Evolutionary conservation across 1,140 invertebrate species (phyloP), one percentile per base, ranked within the genome.

Genomic region (Pachypsylla venusta): DNA sequence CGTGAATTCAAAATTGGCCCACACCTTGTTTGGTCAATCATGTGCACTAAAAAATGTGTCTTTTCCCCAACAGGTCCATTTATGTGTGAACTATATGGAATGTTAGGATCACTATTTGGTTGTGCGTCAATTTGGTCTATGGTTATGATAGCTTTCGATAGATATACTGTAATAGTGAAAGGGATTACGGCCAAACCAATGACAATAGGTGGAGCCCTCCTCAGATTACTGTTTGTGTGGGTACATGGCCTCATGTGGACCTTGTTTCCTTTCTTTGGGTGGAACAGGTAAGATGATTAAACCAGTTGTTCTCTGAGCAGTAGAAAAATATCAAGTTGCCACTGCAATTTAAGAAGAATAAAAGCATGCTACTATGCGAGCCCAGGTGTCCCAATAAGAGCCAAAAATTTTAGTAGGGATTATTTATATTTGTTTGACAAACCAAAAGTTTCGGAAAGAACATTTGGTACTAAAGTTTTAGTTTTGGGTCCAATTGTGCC

Each of bases 141-240:
- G 82, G 82, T 82, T 0, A 76, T 85, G 67, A 89, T 91, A 60
- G 82, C 87, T 53, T 75, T 87, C 58, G 87, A 91, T 68, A 74
- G 87, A 60, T 91, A 89, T 74, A 87, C 86, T 64, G 87, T 90
- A 40, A 91, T 92, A 64, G 85, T 89, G 2, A 87, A 86, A 71
- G 85, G 85, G 42, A 73, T 88, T 63, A 76, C 82, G 2, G 81
- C 79, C 22, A 80, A 81, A 63, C 84, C 84, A 1, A 66, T 90
- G 64, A 85, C 81, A 5, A 80, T 78, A 54, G 81, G 79, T 22
- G 75, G 76, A 54, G 84, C 86, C 10, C 68, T 86, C 20, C 58
- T 84, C 1, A 76, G 81, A 65, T 81, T 89, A 58, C 42, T 85
- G 1, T 69, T 77, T 5, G 77, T 88, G 14, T 92, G 87, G 86